Conservation (phyloP, 2,797 vertebrate genomes). For the Sebastes vulpes region DNA sequence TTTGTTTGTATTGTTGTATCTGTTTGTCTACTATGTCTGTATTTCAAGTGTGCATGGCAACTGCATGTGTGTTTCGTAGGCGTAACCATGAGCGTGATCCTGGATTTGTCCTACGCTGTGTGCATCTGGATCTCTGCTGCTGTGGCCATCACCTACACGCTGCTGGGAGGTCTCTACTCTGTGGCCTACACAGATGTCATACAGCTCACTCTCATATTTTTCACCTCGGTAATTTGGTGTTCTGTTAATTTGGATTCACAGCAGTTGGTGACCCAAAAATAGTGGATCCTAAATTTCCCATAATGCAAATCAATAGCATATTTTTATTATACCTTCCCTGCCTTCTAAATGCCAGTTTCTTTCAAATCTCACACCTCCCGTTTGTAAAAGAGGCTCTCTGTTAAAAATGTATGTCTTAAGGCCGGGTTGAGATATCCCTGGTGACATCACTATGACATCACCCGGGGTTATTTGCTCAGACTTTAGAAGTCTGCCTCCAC, state of each 20-base stretch:
- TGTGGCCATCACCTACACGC: slow-evolving; percentile 79
- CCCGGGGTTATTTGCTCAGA: neutral
- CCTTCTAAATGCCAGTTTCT: neutral
- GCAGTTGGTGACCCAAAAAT: neutral
- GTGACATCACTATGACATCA: neutral
- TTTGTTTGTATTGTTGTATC: neutral
- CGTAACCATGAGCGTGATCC: slow-evolving; percentile 82
- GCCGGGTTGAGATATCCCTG: neutral
- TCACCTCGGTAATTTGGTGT: slow-evolving; percentile 73
- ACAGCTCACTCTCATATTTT: slow-evolving; percentile 80
- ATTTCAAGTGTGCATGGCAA: neutral
- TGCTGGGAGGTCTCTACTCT: slow-evolving; percentile 83
- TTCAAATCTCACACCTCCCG: neutral
- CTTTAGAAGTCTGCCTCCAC: neutral
- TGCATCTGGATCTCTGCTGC: slow-evolving; percentile 81
- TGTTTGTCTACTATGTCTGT: neutral
- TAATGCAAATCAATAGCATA: neutral
- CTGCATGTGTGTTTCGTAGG: slow-evolving; percentile 53
- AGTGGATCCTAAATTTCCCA: neutral
- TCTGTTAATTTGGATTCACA: neutral
- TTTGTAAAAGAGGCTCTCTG: neutral
- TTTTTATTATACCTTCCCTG: neutral
- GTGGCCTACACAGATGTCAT: slow-evolving; percentile 77
- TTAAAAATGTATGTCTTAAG: neutral
- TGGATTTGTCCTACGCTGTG: slow-evolving; percentile 75